phyloP scores from a whole-genome alignment of 2,888 invertebrate genomes.

The Mycogona germanica region DNA sequence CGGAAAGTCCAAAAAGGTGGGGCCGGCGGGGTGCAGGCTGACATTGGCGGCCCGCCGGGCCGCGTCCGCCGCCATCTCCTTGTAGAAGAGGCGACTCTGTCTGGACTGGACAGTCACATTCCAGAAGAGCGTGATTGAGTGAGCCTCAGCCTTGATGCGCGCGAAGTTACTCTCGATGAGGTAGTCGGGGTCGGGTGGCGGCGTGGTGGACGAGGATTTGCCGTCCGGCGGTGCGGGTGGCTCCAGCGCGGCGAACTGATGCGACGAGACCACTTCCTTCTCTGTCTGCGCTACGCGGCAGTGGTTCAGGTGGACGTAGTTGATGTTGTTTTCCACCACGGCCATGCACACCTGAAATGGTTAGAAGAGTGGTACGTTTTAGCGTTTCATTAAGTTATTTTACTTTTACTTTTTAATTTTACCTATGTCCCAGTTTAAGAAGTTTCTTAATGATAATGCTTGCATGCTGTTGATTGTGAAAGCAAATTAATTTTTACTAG shows the following conservation, averaged over 20 bases:
- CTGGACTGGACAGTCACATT: conserved; percentile 13
- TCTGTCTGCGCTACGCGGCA: conserved; percentile 20
- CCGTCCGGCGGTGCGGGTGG: no score
- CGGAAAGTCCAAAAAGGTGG: background rate
- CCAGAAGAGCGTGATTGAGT: conserved; percentile 18
- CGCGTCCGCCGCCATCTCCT: conserved; percentile 2
- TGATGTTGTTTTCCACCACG: conserved; percentile 17
- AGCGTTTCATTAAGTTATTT: background rate
- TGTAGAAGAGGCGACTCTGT: conserved; percentile 7
- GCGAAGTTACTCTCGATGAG: conserved; percentile 12
- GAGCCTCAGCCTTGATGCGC: conserved; percentile 8
- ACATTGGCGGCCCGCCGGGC: background rate
- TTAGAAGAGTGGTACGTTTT: background rate
- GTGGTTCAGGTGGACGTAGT: conserved; percentile 21
- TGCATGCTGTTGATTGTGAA: no score
- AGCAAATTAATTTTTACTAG: no score
- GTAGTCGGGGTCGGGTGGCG: conserved; percentile 13
- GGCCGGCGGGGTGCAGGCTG: background rate
- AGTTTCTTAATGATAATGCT: no score
- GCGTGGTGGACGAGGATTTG: conserved; percentile 1
- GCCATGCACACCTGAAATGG: conserved; percentile 20
- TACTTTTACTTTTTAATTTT: no score
- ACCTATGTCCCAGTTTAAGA: no score
- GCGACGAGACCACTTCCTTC: conserved; percentile 15
- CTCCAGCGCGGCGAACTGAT: background rate